These are phyloP conservation scores for Bombus consobrinus DNA, from an alignment of 1,140 invertebrate genomes.

Conservation along the genomic window DNA sequence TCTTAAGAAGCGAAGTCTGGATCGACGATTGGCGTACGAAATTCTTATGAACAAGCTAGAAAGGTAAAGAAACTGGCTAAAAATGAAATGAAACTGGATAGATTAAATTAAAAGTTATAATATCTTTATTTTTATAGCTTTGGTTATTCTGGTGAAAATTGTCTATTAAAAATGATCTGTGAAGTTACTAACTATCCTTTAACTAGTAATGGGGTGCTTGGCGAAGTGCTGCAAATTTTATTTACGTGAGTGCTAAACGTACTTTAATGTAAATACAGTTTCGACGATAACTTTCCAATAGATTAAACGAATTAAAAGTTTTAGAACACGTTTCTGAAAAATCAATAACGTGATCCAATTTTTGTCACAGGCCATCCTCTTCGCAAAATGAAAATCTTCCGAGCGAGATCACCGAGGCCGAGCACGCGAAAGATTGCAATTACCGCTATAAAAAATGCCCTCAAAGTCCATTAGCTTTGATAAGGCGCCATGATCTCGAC, in stretches of 20 bases:
- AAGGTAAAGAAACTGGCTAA: conserved; percentile 60
- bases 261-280: background rate
- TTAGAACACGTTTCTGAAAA: background rate
- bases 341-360: background rate
- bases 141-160: conserved; percentile 76
- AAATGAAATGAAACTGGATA: background rate
- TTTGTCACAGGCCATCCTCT: conserved; percentile 79
- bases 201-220: conserved; percentile 77
- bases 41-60: conserved; percentile 75
- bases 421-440: conserved; percentile 77
- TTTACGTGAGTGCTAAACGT: conserved; percentile 76
- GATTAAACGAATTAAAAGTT: background rate
- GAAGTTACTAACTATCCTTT: conserved; percentile 76
- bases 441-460: conserved; percentile 75
- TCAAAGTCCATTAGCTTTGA: conserved; percentile 77
- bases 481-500: conserved; percentile 61
- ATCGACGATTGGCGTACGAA: conserved; percentile 74
- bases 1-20: conserved; percentile 67
- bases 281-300: background rate
- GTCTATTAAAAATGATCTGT: conserved; percentile 79
- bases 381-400: conserved; percentile 77
- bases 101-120: background rate
- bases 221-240: conserved; percentile 79
- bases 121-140: conserved; percentile 64
- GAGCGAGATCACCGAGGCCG: conserved; percentile 76